Evolutionary conservation across 2,797 vertebrate species (phyloP).

Genomic region (Amphiprion clarkii): DNA sequence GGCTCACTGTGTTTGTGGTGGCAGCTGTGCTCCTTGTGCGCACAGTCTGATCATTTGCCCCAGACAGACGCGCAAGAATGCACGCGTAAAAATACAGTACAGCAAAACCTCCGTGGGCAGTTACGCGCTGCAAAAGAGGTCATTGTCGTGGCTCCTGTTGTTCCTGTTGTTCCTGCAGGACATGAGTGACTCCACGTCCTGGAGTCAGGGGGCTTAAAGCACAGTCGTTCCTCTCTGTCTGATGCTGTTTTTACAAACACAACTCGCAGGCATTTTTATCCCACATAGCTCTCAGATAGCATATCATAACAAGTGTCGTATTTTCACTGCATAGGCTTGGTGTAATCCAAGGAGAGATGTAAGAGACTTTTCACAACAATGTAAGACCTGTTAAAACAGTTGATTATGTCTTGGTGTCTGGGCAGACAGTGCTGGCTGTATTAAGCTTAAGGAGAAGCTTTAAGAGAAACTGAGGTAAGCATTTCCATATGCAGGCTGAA

Average conservation of each 20-base stretch:
- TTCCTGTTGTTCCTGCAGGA: slow-evolving; percentile 65
- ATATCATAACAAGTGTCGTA: slow-evolving; percentile 79
- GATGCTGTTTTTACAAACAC: slow-evolving; percentile 80
- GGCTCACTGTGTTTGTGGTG: slow-evolving; percentile 50
- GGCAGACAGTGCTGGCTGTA: slow-evolving; percentile 76
- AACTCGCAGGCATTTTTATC: slow-evolving; percentile 72
- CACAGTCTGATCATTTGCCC: slow-evolving; percentile 53
- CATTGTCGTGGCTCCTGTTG: slow-evolving; percentile 44
- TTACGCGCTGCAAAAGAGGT: slow-evolving; percentile 27
- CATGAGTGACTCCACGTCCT: slow-evolving; percentile 61
- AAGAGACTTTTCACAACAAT: slow-evolving; percentile 79
- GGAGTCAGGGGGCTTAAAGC: slow-evolving; percentile 71
- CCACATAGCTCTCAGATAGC: slow-evolving; percentile 74
- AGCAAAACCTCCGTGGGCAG: slow-evolving; percentile 45
- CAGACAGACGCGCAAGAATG: slow-evolving; percentile 68
- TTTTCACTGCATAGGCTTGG: slow-evolving; percentile 77
- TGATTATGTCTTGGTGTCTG: slow-evolving; percentile 78
- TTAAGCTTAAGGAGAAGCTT: slow-evolving; percentile 78
- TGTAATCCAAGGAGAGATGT: slow-evolving; percentile 82
- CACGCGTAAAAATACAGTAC: slow-evolving; percentile 34
- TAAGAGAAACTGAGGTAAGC: slow-evolving; percentile 83
- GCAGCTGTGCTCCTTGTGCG: slow-evolving; percentile 65
- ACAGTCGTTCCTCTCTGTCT: slow-evolving; percentile 68
- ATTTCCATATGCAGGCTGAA: slow-evolving; percentile 87
- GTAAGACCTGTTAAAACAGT: slow-evolving; percentile 80